These are phyloP conservation scores for Amphimedon queenslandica DNA, from an alignment of 37 sponge, comb jelly and placozoan genomes.

Conservation along the genomic window DNA sequence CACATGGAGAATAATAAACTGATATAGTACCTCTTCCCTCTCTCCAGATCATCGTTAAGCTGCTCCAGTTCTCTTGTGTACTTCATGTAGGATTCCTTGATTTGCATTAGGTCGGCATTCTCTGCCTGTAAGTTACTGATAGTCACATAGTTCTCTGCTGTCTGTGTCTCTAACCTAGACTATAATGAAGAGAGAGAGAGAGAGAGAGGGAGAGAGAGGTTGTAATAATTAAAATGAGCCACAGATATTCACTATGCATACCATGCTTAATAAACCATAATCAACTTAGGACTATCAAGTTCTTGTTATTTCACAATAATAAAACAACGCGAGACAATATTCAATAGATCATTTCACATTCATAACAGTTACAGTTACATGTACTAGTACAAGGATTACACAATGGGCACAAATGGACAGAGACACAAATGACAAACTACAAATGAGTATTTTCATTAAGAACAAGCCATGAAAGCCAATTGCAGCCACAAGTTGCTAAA, in stretches of 20 bases:
- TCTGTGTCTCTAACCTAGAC: constrained; percentile 65
- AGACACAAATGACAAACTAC: no score
- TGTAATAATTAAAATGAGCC: not conserved
- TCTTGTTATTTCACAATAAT: no score
- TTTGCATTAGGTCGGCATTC: constrained; percentile 50
- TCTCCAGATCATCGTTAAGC: constrained; percentile 91
- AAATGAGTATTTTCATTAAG: no score
- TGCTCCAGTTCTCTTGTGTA: constrained; percentile 91
- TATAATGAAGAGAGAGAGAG: constrained; percentile 16
- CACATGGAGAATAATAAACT: no score
- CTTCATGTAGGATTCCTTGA: constrained; percentile 69
- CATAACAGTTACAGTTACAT: not conserved
- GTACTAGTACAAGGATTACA: not conserved
- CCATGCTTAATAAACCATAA: no score
- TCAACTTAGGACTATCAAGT: no score
- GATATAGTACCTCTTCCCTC: constrained; percentile 95
- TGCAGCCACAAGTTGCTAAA: no score
- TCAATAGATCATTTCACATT: not conserved
- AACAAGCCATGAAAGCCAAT: no score
- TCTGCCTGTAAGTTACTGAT: constrained; percentile 88
- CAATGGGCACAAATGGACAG: not conserved
- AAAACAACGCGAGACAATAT: no score
- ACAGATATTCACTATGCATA: no score
- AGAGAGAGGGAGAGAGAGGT: not conserved
- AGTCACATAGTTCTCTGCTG: constrained; percentile 75